phyloP scores from a whole-genome alignment of 1,140 invertebrate genomes.

The Whitmania pigra region DNA sequence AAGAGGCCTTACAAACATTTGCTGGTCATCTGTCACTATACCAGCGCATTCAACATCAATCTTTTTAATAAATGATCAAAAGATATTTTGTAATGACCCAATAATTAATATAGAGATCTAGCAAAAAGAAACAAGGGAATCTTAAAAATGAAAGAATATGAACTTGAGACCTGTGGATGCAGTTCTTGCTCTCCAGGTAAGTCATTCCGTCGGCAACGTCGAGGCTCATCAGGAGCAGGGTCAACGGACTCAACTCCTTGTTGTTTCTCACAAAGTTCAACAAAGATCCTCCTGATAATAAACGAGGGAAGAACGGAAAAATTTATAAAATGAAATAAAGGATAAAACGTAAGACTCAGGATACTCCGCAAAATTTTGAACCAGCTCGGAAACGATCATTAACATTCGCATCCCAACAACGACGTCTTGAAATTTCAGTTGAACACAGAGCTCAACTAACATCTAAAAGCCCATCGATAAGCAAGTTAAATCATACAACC shows the following conservation, averaged over 20 bases:
- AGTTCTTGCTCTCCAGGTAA: conserved; percentile 88
- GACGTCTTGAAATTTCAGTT: not conserved
- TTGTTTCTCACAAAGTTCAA: conserved; percentile 71
- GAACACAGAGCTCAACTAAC: not conserved
- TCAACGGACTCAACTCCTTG: conserved; percentile 44
- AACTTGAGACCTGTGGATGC: conserved; percentile 61
- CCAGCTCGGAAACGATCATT: not conserved
- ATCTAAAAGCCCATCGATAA: not conserved
- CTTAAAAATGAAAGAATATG: not conserved
- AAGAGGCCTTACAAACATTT: not conserved
- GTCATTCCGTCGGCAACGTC: conserved; percentile 88
- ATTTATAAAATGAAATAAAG: not conserved
- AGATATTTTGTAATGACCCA: not conserved
- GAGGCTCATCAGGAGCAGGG: conserved; percentile 75
- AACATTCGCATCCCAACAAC: not conserved
- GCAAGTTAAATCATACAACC: conserved; percentile 47
- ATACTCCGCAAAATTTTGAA: not conserved
- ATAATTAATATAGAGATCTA: not conserved
- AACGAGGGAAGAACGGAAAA: conserved; percentile 10
- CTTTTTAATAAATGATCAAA: not conserved
- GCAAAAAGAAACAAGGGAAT: not conserved
- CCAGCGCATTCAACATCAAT: not conserved
- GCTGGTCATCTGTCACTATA: not conserved
- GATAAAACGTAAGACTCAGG: not conserved
- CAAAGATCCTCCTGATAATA: conserved; percentile 65